Evolutionary conservation across 2,797 vertebrate species (phyloP).

Genomic region (Rhinichthys osculus): DNA sequence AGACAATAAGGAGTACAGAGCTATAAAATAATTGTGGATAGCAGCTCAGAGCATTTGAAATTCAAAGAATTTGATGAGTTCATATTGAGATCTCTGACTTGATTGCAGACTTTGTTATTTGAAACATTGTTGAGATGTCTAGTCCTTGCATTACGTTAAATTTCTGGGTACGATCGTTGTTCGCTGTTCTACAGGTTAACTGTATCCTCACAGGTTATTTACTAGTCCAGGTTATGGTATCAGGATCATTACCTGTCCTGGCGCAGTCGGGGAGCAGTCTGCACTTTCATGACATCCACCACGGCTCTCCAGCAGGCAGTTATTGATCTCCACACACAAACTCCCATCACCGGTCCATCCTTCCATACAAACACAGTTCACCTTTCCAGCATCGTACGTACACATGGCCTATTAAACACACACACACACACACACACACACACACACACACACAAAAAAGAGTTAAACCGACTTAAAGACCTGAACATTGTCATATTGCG

Average conservation of each 20-base stretch:
- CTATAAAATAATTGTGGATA: background rate
- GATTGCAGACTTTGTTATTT: background rate
- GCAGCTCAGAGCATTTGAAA: background rate
- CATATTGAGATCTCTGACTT: background rate
- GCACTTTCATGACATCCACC: conserved; percentile 87
- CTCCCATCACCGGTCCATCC: conserved; percentile 93
- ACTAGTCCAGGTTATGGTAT: background rate
- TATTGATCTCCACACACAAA: conserved; percentile 87
- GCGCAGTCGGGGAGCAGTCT: conserved; percentile 83
- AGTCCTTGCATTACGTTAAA: background rate
- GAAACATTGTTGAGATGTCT: background rate
- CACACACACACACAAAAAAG: background rate
- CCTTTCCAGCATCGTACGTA: conserved; percentile 74
- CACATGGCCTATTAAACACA: conserved; percentile 81
- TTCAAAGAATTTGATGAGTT: too few relatives aligned
- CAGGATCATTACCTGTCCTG: conserved; percentile 83
- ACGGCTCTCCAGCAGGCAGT: conserved; percentile 82
- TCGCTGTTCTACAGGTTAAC: background rate
- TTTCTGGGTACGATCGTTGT: background rate
- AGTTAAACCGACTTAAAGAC: background rate
- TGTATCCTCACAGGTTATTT: background rate
- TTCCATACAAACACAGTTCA: conserved; percentile 82
- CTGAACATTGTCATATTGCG: background rate
- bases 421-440: background rate
- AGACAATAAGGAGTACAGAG: too few relatives aligned